A percentile compares a stretch with the other conserved stretches of the same genome.
Conservation (phyloP, 2,113 vertebrate species). For the Phyllostomus hastatus region DNA sequence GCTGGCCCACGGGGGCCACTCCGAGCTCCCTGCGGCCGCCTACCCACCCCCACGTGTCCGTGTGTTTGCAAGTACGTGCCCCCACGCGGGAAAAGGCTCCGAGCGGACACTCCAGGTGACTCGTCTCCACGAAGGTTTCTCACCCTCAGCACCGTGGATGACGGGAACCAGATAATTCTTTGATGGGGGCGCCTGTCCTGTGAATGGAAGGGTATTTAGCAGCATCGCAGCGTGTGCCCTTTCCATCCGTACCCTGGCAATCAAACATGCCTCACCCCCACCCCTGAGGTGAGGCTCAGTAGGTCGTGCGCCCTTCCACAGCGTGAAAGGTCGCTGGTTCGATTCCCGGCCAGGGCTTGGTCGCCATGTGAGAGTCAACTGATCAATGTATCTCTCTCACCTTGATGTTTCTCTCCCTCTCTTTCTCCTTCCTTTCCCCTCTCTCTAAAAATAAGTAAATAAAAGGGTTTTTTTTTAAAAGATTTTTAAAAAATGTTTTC, state of each 20-base stretch:
- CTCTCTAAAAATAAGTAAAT: too few relatives aligned
- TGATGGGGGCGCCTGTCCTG: neutral
- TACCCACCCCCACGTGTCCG: accelerated
- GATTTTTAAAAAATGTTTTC: neutral
- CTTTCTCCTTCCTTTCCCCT: too few relatives aligned
- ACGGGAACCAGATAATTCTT: neutral
- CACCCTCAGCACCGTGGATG: neutral
- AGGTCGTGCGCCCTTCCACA: too few relatives aligned
- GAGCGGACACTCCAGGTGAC: neutral
- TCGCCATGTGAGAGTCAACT: too few relatives aligned
- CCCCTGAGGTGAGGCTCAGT: too few relatives aligned
- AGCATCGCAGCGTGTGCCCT: accelerated
- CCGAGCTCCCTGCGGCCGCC: accelerated
- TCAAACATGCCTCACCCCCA: neutral
- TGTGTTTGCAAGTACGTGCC: neutral
- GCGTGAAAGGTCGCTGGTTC: too few relatives aligned
- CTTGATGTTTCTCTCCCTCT: too few relatives aligned
- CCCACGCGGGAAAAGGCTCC: neutral
- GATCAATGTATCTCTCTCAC: too few relatives aligned
- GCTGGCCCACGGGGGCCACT: accelerated
- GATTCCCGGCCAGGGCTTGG: too few relatives aligned
- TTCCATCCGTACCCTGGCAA: too few relatives aligned
- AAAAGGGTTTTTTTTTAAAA: too few relatives aligned
- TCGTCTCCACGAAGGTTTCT: neutral
- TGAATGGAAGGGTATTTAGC: accelerated